phyloP scores from a whole-genome alignment of 2,113 vertebrate species.

The Podarcis cretensis region DNA sequence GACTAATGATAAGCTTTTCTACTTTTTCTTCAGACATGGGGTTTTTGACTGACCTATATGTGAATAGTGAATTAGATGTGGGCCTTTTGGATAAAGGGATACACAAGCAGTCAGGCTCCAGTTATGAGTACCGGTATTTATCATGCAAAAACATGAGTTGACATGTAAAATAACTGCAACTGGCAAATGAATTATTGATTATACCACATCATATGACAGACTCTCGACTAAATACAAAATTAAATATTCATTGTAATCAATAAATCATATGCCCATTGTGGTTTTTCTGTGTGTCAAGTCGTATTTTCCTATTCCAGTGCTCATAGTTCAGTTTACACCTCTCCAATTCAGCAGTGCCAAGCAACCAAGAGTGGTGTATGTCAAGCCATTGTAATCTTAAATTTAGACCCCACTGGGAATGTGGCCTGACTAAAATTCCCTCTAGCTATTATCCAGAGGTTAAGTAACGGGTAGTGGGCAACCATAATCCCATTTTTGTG shows the following conservation, averaged over 20 bases:
- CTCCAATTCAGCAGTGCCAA: neutral
- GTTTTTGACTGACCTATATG: neutral
- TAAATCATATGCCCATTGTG: slow-evolving; percentile 52
- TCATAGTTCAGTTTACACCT: neutral
- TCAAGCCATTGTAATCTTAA: slow-evolving; percentile 20
- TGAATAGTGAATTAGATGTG: accelerated
- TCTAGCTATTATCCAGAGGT: neutral
- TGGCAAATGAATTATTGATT: slow-evolving; percentile 54
- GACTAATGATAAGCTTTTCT: neutral
- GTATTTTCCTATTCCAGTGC: neutral
- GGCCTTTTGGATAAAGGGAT: neutral
- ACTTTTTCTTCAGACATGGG: neutral
- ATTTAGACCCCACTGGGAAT: neutral
- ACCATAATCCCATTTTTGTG: neutral
- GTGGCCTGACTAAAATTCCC: slow-evolving; percentile 8
- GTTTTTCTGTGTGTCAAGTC: neutral
- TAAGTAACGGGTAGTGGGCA: neutral
- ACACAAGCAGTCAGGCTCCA: neutral
- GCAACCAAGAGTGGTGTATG: slow-evolving; percentile 1
- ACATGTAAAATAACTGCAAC: slow-evolving; percentile 55
- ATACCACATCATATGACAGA: neutral
- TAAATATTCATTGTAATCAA: slow-evolving; percentile 64
- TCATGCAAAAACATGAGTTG: slow-evolving; percentile 39
- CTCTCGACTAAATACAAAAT: slow-evolving; percentile 58
- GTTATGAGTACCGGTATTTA: slow-evolving; percentile 34